Conservation (phyloP, 2,888 invertebrate genomes). For the Eueremaeus valkanovi region DNA sequence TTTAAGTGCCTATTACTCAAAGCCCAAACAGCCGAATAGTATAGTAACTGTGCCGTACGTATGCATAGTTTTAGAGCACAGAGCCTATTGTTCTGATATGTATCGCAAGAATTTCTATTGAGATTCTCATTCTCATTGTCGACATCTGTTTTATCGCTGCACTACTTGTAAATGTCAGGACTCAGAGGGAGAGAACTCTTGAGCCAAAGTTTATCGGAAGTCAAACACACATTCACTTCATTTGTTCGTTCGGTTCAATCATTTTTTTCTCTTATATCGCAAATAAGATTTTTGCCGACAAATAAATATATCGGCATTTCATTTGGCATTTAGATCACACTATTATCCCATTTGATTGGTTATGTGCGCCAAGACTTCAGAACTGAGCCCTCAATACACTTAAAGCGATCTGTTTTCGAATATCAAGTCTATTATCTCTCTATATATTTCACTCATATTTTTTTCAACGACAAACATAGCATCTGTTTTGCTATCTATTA, state of each 20-base stretch:
- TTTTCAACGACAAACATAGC: background rate
- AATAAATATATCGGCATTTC: conserved; percentile 15
- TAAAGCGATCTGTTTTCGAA: background rate
- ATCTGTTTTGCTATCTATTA: conserved; percentile 7
- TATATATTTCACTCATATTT: background rate
- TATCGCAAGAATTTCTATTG: background rate
- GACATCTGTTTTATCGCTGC: conserved; percentile 12
- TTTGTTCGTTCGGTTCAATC: background rate
- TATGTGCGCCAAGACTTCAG: background rate
- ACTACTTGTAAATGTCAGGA: conserved; percentile 2
- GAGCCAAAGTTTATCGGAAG: conserved; percentile 3
- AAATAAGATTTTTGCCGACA: background rate
- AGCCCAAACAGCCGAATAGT: background rate
- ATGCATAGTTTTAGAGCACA: no score
- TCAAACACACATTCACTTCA: conserved; percentile 13
- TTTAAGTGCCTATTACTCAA: background rate
- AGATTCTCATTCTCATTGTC: background rate
- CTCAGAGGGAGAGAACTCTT: no score
- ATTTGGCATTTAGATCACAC: background rate
- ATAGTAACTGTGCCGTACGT: background rate
- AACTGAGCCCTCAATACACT: background rate
- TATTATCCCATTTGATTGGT: background rate
- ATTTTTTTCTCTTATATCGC: background rate
- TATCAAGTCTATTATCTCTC: background rate
- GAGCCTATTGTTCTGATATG: no score